Percentiles rank a stretch among this genome's conserved stretches.
Conservation (phyloP, 2,113 vertebrate species). For the Calidris pygmaea region DNA sequence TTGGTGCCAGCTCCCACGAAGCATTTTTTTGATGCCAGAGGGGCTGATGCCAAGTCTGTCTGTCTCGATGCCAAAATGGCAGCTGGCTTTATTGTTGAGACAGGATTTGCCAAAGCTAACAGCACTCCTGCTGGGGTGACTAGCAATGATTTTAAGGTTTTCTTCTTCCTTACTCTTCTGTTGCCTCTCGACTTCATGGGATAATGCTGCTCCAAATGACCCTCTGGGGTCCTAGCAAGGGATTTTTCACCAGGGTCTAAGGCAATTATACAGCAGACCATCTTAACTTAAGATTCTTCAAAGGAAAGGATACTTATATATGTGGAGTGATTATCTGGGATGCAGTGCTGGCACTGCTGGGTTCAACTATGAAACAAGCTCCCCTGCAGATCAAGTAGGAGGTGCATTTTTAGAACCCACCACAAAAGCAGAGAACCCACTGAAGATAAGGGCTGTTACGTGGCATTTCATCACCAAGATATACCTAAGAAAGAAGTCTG, state of each 20-base stretch:
- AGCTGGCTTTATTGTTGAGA: slow-evolving; percentile 32
- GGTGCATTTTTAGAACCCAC: not conserved
- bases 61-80: slow-evolving; percentile 57
- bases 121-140: not conserved
- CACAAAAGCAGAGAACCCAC: not conserved
- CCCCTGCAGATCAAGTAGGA: not conserved
- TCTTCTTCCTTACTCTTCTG: not conserved
- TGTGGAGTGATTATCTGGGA: not conserved
- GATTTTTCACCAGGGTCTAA: not conserved
- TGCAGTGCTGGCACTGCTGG: not conserved
- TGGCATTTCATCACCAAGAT: not conserved
- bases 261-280: not conserved
- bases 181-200: not conserved
- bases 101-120: slow-evolving; percentile 51
- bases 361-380: not conserved
- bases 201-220: not conserved
- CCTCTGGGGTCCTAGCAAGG: not conserved
- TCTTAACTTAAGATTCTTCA: not conserved
- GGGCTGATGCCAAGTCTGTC: slow-evolving; percentile 53
- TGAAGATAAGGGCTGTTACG: not conserved
- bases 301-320: not conserved
- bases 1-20: slow-evolving; percentile 52
- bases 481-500: not conserved
- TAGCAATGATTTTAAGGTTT: not conserved
- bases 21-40: slow-evolving; percentile 40